Conservation (phyloP, 2,888 invertebrate genomes). For the Drosophila paramelanica region DNA sequence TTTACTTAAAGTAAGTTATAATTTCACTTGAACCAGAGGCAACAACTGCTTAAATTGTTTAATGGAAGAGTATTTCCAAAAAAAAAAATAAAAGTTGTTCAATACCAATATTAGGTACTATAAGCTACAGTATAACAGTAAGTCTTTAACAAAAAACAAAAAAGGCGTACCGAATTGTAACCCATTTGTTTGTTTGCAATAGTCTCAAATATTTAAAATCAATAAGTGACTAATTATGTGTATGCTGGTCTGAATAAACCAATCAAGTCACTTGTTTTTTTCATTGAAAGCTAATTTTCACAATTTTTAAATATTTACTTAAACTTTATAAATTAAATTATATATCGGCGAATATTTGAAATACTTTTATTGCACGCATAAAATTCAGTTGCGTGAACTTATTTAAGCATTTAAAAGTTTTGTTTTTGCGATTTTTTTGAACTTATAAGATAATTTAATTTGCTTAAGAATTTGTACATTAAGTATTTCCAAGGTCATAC, state of each 20-base stretch:
- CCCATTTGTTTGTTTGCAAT: no score
- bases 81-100: neutral
- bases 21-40: neutral
- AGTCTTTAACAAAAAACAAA: no score
- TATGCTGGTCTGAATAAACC: neutral
- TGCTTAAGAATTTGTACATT: no score
- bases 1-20: neutral
- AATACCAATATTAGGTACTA: no score
- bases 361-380: no score
- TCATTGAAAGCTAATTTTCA: neutral
- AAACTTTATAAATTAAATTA: neutral
- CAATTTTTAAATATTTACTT: neutral
- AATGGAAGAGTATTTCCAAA: neutral
- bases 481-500: neutral
- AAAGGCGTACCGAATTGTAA: no score
- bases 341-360: neutral
- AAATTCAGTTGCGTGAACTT: neutral
- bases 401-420: neutral
- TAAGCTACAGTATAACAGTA: no score
- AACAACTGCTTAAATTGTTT: neutral
- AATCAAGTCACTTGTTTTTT: slow-evolving; percentile 3
- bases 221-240: no score
- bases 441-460: no score
- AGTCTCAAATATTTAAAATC: no score
- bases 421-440: neutral